phyloP scores from a whole-genome alignment of 2,888 invertebrate species.

The Hedya salicella region DNA sequence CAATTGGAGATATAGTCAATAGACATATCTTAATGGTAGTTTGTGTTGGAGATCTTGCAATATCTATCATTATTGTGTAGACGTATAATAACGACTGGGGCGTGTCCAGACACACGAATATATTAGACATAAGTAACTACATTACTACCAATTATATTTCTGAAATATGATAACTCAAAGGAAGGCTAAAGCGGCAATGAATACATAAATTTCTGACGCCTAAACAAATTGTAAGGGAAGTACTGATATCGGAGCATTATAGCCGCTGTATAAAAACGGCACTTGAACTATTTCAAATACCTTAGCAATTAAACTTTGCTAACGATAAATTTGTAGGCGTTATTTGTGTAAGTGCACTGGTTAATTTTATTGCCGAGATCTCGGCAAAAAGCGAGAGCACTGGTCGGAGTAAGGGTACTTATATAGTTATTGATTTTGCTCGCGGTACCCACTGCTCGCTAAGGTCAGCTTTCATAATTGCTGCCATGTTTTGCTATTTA shows the following conservation, averaged over 20 bases:
- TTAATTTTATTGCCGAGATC: slow-evolving; percentile 1
- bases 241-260: neutral
- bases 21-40: too few relatives aligned
- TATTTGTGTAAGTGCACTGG: slow-evolving; percentile 7
- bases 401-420: neutral
- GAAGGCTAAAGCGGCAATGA: too few relatives aligned
- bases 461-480: neutral
- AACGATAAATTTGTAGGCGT: slow-evolving; percentile 11
- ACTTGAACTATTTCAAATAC: neutral
- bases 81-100: too few relatives aligned
- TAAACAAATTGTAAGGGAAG: slow-evolving; percentile 9
- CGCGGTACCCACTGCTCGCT: neutral
- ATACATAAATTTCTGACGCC: neutral
- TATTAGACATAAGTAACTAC: too few relatives aligned
- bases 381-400: neutral
- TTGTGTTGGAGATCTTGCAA: too few relatives aligned
- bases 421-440: neutral
- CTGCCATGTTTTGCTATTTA: neutral
- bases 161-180: too few relatives aligned
- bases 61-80: too few relatives aligned
- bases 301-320: slow-evolving; percentile 17
- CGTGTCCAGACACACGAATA: too few relatives aligned
- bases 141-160: too few relatives aligned
- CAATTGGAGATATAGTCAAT: too few relatives aligned
- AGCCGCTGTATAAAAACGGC: neutral